phyloP scores from a whole-genome alignment of 2,113 vertebrate genomes.

The Peromyscus californicus region DNA sequence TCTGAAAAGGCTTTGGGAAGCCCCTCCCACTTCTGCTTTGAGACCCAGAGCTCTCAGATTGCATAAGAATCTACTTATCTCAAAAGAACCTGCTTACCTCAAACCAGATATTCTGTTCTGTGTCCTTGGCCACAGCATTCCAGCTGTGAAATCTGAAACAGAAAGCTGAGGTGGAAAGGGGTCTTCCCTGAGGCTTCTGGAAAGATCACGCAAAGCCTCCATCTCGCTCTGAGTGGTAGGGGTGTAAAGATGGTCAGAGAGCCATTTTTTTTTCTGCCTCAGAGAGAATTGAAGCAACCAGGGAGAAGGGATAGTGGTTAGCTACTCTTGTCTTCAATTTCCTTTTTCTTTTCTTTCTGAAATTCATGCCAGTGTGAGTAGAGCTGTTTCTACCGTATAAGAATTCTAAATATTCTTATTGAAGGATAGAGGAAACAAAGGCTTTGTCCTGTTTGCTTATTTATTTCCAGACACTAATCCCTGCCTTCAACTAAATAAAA shows the following conservation, averaged over 20 bases:
- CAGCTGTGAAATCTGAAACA: background rate
- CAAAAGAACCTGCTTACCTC: background rate
- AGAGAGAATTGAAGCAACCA: background rate
- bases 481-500: background rate
- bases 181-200: slow-evolving; percentile 6
- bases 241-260: background rate
- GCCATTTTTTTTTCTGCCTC: background rate
- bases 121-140: background rate
- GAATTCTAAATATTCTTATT: background rate
- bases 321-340: no score
- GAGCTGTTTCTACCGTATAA: background rate
- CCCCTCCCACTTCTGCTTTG: rapidly evolving
- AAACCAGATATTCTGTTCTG: background rate
- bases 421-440: background rate
- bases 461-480: background rate
- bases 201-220: background rate
- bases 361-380: background rate
- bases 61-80: background rate
- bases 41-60: background rate
- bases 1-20: background rate
- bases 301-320: background rate
- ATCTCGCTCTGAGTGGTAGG: background rate
- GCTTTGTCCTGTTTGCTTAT: background rate
- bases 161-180: background rate
- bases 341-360: background rate